Percentiles rank a stretch among this genome's conserved stretches.
These are phyloP conservation scores for Passerina amoena DNA, from an alignment of 2,113 vertebrate genomes.

Conservation along the genomic window DNA sequence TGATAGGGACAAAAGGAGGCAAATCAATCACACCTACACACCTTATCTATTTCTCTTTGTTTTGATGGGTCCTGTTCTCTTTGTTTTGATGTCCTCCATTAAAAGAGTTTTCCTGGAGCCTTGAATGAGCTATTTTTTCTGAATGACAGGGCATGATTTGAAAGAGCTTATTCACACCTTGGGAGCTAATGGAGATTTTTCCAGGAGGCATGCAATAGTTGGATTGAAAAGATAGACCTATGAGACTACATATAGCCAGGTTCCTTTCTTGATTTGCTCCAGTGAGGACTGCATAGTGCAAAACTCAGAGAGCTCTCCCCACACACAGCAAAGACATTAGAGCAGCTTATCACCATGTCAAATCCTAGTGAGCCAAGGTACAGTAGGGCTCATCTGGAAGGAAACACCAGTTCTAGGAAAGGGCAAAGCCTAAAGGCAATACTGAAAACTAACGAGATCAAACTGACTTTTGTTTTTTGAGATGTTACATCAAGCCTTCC, in stretches of 20 bases:
- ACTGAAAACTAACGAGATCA: not conserved
- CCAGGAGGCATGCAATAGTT: not conserved
- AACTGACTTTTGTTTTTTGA: not conserved
- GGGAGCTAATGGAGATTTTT: not conserved
- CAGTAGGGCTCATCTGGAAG: not conserved
- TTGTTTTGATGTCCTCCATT: not conserved
- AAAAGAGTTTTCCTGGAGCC: not conserved
- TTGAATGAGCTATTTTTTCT: not conserved
- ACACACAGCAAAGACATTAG: not conserved
- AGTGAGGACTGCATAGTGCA: not conserved
- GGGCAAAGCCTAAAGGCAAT: not conserved
- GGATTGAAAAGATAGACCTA: not conserved
- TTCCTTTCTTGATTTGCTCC: not conserved
- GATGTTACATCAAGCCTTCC: not conserved
- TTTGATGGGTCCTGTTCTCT: not conserved
- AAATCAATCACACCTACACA: not conserved
- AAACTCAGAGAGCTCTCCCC: not conserved
- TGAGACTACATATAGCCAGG: not conserved
- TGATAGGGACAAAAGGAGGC: not conserved
- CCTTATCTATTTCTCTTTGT: not conserved
- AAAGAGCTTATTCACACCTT: not conserved
- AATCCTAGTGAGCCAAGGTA: not conserved
- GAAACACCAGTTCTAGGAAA: not conserved
- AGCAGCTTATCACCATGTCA: not conserved
- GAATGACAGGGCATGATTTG: not conserved